A percentile compares a stretch with the other conserved stretches of the same genome.
phyloP scores from a whole-genome alignment of 2,797 vertebrate species.

The Macrochelys suwanniensis region DNA sequence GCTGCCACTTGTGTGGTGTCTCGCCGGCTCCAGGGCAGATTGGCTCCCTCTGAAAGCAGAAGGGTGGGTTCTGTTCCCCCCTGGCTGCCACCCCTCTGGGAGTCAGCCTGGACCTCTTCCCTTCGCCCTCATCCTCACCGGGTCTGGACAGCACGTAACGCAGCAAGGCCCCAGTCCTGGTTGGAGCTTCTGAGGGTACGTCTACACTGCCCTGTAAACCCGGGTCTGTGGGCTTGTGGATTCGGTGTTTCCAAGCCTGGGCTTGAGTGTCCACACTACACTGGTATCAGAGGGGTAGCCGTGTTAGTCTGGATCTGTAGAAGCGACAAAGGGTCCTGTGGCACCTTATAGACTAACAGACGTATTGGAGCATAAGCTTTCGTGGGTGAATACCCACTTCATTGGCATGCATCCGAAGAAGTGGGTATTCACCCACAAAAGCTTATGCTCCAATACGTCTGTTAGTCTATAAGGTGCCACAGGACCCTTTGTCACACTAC shows the following conservation, averaged over 20 bases:
- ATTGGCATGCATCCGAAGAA: too few relatives aligned
- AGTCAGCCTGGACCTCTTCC: not conserved
- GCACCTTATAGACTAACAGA: too few relatives aligned
- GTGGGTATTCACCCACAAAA: too few relatives aligned
- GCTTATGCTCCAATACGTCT: too few relatives aligned
- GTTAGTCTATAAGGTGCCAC: too few relatives aligned
- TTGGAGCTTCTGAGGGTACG: not conserved
- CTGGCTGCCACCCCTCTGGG: not conserved
- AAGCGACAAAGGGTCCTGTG: too few relatives aligned
- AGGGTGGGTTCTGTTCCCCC: not conserved
- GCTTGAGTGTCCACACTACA: not conserved
- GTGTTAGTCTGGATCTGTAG: too few relatives aligned
- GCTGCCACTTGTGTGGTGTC: not conserved
- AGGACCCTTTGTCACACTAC: too few relatives aligned
- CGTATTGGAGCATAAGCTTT: too few relatives aligned
- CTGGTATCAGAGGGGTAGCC: too few relatives aligned
- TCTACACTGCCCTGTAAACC: not conserved
- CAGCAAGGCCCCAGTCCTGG: not conserved
- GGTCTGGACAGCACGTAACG: not conserved
- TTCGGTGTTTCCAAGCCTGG: not conserved
- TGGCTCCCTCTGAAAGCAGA: not conserved
- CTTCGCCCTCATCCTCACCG: not conserved
- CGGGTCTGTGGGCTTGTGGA: not conserved
- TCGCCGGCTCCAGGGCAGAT: not conserved
- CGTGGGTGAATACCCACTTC: too few relatives aligned